Percentiles rank a stretch among this genome's conserved stretches.
These are phyloP conservation scores for Halcyon chelicuti DNA, from an alignment of 2,797 vertebrate genomes.

Conservation along the genomic window DNA sequence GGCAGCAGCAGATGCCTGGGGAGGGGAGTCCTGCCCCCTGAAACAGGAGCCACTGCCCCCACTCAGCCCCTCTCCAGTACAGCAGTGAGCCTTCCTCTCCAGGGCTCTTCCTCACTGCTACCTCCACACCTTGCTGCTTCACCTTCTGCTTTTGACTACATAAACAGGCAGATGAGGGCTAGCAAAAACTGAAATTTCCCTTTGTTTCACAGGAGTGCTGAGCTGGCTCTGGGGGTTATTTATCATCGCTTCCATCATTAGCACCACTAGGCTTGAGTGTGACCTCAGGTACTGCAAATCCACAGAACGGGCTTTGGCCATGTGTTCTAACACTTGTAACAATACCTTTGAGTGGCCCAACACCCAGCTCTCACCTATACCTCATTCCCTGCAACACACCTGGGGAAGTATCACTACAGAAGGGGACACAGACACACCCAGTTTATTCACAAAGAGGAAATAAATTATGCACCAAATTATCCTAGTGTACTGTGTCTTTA, in stretches of 20 bases:
- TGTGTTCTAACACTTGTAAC: fast-evolving
- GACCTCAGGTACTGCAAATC: neutral
- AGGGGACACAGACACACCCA: neutral
- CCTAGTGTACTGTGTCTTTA: fast-evolving
- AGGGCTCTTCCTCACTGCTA: neutral
- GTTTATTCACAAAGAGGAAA: neutral
- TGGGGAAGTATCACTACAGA: neutral
- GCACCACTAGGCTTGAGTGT: neutral
- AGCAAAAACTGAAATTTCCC: neutral
- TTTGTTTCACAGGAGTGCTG: neutral
- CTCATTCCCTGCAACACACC: fast-evolving
- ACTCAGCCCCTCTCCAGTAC: neutral
- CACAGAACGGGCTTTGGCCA: fast-evolving
- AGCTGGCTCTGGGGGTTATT: neutral
- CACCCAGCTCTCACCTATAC: neutral
- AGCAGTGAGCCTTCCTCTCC: neutral
- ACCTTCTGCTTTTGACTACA: neutral
- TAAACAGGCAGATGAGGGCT: neutral
- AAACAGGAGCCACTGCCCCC: neutral
- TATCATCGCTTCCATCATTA: fast-evolving
- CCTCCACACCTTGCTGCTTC: neutral
- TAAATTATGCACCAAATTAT: neutral
- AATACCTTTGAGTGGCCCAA: neutral
- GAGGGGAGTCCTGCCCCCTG: neutral
- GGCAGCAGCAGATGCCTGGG: neutral